These are phyloP conservation scores for Neolamprologus variostigma DNA, from an alignment of 2,113 vertebrate genomes.

Conservation along the genomic window DNA sequence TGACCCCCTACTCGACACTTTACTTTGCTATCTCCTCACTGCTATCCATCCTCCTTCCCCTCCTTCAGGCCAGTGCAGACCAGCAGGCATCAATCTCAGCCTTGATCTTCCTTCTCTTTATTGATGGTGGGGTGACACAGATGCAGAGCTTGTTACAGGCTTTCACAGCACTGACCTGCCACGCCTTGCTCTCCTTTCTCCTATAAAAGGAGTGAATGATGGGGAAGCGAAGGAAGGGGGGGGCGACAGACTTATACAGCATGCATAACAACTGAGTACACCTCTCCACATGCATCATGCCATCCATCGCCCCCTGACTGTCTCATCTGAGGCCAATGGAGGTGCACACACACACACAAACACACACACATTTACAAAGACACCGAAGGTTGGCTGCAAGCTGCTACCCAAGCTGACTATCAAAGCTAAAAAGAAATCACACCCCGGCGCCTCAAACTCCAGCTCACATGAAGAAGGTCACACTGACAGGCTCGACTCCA, in stretches of 20 bases:
- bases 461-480: slow-evolving; percentile 33
- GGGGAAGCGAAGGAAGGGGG: neutral
- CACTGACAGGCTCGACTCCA: neutral
- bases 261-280: slow-evolving; percentile 38
- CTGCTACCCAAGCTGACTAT: slow-evolving; percentile 33
- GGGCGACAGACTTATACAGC: slow-evolving; percentile 34
- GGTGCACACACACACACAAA: neutral
- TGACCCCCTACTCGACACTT: neutral
- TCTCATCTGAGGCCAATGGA: slow-evolving; percentile 29
- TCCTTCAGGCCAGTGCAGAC: neutral
- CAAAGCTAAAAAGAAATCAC: slow-evolving; percentile 11
- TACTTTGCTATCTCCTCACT: neutral
- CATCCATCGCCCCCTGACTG: slow-evolving; percentile 23
- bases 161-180: slow-evolving; percentile 54
- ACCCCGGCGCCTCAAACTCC: slow-evolving; percentile 11
- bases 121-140: slow-evolving; percentile 26
- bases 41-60: neutral
- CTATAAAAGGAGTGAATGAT: slow-evolving; percentile 58
- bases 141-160: slow-evolving; percentile 39
- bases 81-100: slow-evolving; percentile 27
- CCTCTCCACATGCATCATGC: slow-evolving; percentile 32
- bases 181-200: slow-evolving; percentile 12
- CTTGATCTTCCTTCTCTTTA: slow-evolving; percentile 12
- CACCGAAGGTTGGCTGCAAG: slow-evolving; percentile 35
- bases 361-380: slow-evolving; percentile 16